phyloP scores from a whole-genome alignment of 92 coral and sea anemone genomes.

The Palythoa caribaeorum region DNA sequence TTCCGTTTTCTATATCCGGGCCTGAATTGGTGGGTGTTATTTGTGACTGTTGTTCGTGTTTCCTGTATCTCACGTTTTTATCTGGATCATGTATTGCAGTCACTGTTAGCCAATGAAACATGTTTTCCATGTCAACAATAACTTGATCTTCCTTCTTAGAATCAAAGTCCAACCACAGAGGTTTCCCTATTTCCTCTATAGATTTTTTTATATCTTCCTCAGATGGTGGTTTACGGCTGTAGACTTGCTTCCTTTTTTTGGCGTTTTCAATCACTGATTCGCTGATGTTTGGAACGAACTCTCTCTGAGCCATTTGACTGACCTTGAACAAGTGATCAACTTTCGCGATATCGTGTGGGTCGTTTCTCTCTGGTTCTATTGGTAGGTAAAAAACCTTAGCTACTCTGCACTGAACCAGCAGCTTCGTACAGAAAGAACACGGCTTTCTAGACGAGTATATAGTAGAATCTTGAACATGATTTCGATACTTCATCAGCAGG shows the following conservation, averaged over 20 bases:
- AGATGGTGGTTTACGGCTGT: background rate
- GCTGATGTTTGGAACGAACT: constrained; percentile 57
- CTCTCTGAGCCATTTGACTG: background rate
- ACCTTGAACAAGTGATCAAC: too few relatives aligned
- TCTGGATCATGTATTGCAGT: constrained; percentile 44
- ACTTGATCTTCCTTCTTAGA: constrained; percentile 53
- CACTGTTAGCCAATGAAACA: constrained; percentile 77
- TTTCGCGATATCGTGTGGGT: background rate
- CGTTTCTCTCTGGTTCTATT: constrained; percentile 60
- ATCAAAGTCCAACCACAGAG: constrained; percentile 76
- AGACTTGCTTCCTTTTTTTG: too few relatives aligned
- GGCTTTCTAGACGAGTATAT: constrained; percentile 73
- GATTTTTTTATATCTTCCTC: background rate
- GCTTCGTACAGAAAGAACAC: too few relatives aligned
- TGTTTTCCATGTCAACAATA: constrained; percentile 39
- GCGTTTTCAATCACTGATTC: background rate
- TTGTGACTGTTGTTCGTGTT: background rate
- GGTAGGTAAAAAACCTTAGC: constrained; percentile 68
- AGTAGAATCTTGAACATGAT: constrained; percentile 50
- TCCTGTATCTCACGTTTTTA: constrained; percentile 19
- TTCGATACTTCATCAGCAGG: constrained; percentile 60
- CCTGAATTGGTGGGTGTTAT: too few relatives aligned
- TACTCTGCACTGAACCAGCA: constrained; percentile 73
- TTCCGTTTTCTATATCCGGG: background rate
- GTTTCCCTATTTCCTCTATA: constrained; percentile 15